Base-by-base conservation (phyloP, 2,888 invertebrate species). In the Hirtodrosophila histrioides region DNA sequence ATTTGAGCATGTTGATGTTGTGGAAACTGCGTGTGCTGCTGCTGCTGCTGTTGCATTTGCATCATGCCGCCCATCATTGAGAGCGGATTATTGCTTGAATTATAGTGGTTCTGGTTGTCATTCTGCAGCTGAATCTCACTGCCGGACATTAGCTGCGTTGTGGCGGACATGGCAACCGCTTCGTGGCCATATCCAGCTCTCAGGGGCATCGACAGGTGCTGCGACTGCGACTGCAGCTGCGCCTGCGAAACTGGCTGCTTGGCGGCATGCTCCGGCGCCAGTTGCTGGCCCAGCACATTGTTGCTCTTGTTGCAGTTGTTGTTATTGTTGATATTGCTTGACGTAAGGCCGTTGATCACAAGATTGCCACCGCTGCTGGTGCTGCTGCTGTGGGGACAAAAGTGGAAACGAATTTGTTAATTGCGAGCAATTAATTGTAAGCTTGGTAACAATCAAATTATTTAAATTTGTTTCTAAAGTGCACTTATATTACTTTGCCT, bases 41-140 rank as follows among this genome's bases (percentile, higher is more conserved):
- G 61, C 40, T 64, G 78, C n/a, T 55, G 69, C 12, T 79, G 79
- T 17, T 87, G 83, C 64, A 88, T 89, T 36, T 88, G 89, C 58
- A 89, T 89, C 90, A 90, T 89, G 40, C 90, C 90, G 5, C 90
- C 88, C 71, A 90, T 86, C 86, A 90, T 84, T 12, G 89, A 74
- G 39, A 87, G 67, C n/a, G 90, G 90, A 78, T 88, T 78, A 75
- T 89, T 77, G 68, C 69, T 75, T 27, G 88, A 69, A 44, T 82
- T 78, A 41, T 75, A 88, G 60, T 85, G 86, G 44, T 88, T 88
- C 53, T 80, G 86, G 35, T 80, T 85, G 49, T 80, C 80, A 63
- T 58, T 76, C 37, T 76, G 75, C 43, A 69, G 49, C 36, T 79
- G 77, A 50, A 86, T 75, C 61, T 84, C 86, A 9, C 51, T 75